Conservation (phyloP, 2,888 invertebrate genomes). For the Drosophila limbata region DNA sequence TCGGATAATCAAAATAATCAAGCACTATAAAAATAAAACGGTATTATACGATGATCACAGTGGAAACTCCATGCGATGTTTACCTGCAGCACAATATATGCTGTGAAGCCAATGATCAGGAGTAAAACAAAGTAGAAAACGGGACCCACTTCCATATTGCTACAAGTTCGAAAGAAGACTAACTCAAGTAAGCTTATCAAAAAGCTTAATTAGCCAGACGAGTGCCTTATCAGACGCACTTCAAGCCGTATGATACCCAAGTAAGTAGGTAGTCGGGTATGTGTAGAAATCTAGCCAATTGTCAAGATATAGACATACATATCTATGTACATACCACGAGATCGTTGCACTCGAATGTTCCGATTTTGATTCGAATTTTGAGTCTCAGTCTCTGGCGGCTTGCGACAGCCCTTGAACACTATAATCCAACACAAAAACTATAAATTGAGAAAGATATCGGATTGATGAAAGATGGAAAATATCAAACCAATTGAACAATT, state of each 20-base stretch:
- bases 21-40: conserved; percentile 42
- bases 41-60: neutral
- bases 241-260: conserved; percentile 21
- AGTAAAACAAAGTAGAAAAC: conserved; percentile 36
- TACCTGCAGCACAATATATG: conserved; percentile 58
- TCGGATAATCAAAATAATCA: conserved; percentile 46
- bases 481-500: conserved; percentile 5
- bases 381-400: neutral
- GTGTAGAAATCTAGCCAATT: conserved; percentile 12
- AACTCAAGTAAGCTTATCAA: conserved; percentile 50
- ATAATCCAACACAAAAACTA: conserved; percentile 66
- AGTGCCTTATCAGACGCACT: conserved; percentile 48
- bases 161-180: conserved; percentile 54
- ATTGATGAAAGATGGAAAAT: neutral
- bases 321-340: conserved; percentile 42
- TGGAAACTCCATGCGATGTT: neutral
- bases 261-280: neutral
- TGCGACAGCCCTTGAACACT: conserved; percentile 54
- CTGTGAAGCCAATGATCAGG: conserved; percentile 49
- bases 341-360: conserved; percentile 13
- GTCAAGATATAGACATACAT: conserved; percentile 13
- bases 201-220: conserved; percentile 34
- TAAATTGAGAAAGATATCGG: neutral
- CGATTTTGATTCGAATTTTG: conserved; percentile 12
- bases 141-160: conserved; percentile 54